Evolutionary conservation across 2,888 invertebrate species (phyloP), one percentile per base, ranked within the genome.

Genomic region (Idaea straminata): DNA sequence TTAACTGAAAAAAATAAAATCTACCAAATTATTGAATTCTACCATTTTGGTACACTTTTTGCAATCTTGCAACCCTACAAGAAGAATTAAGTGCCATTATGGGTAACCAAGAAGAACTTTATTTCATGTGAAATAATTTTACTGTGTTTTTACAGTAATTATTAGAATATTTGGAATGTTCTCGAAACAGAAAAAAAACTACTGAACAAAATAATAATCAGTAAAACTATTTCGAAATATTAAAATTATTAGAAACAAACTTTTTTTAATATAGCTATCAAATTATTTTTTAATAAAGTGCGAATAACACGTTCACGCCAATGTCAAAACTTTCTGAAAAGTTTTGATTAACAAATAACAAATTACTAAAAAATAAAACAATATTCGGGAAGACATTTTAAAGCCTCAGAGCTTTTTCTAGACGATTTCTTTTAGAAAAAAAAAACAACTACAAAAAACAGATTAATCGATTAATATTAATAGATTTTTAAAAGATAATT

Each of bases 401-500:
- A 61, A n/a, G 35, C 16, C 34, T 36, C n/a, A 15, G 15, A 15
- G 10, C 47, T 47, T 47, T 10, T 38, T 38, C 13, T 10, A 47
- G 25, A 25, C 4, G 10, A 47, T 47, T 47, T 47, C 13, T 47
- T 10, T 47, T 47, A 47, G 47, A 13, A 47, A 4, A 10, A n/a
- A 47, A 47, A 7, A 13, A 47, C 13, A 13, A 47, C 3, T 89
- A 89, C 89, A 89, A 88, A 77, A 83, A 81, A 79, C 67, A 65
- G 25, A 25, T 62, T 67, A 65, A 10, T 62, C 25, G 62, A 64
- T 65, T 66, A 69, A 67, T 63, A 25, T 25, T 25, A 25, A 25
- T 25, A 25, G 25, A n/a, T 25, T 25, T 25, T 25, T 25, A 2
- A 2, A 25, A 25, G 25, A 25, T 25, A 25, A 25, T 25, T 25